Evolutionary conservation across 2,113 vertebrate genomes (phyloP), one percentile per base, ranked within the genome.

Genomic region (Pipa parva): DNA sequence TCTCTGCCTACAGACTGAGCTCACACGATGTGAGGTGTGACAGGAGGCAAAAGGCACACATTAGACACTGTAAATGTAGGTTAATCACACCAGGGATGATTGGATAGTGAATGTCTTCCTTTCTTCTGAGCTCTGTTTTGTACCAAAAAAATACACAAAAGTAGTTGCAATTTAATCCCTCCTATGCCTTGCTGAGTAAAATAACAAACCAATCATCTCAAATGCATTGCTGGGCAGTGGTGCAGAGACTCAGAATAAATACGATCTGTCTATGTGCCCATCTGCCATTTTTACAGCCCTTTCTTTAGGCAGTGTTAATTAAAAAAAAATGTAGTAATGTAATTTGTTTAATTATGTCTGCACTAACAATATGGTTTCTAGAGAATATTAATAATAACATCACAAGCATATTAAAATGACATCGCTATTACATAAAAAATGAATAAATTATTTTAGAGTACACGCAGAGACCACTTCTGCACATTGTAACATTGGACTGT

Each of bases 51-150:
- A 29, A 10, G 52, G 45, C 0, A 25, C 61, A 63, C 74, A 79
- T 80, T 81, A 83, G 58, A 74, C 68, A 31, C 73, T 71, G 72
- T 65, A 71, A 77, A 77, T 75, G 77, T 75, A 75, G 73, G 74
- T 77, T 76, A 80, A 31, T 59, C 26, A 50, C 42, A 70, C 25
- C n/a, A 68, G 25, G 24, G 21, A 48, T 54, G 55, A 52, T 56
- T 42, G 45, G 39, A n/a, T 58, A 27, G 46, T 63, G 51, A 63
- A 68, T 63, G 69, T 58, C 52, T 71, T 72, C 75, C 71, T 73
- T 31, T 76, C 27, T 60, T 74, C 61, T 73, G 24, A 42, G 39
- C 39, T 42, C 39, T 42, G 39, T 3, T 42, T 9, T 39, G 36
- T 39, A 7, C 17, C 10, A 36, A 36, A 13, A 36, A 12, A 36